phyloP scores from a whole-genome alignment of 30 jellyfish, hydroid and myxozoan genomes.

The Aurelia sp. region DNA sequence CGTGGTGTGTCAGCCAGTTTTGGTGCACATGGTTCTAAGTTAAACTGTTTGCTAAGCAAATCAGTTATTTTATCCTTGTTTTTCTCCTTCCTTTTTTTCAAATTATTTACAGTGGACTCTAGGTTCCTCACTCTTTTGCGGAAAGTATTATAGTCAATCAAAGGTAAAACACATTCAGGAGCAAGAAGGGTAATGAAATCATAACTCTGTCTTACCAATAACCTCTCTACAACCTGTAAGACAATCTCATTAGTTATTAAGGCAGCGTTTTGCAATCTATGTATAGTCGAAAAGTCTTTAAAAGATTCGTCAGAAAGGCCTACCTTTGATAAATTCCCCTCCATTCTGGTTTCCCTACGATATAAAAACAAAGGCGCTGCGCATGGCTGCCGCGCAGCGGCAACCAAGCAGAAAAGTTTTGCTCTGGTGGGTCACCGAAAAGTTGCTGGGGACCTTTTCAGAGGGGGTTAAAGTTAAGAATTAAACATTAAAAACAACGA shows the following conservation, averaged over 20 bases:
- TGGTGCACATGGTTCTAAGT: background rate
- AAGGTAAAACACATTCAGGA: background rate
- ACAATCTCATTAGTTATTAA: background rate
- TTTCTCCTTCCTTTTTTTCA: background rate
- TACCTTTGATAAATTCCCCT: background rate
- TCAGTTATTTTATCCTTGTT: background rate
- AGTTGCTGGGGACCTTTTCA: slow-evolving; percentile 1
- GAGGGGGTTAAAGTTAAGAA: background rate
- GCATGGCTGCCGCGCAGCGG: background rate
- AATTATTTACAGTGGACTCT: background rate
- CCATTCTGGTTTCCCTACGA: background rate
- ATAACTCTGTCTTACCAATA: background rate
- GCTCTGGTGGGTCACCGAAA: background rate
- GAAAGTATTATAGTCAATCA: background rate
- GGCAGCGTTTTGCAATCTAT: background rate
- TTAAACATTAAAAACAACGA: background rate
- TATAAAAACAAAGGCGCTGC: background rate
- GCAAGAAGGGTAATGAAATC: background rate
- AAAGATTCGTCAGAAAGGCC: background rate
- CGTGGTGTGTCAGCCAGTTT: slow-evolving; percentile 4
- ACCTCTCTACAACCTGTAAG: background rate
- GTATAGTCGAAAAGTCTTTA: slow-evolving; percentile 1
- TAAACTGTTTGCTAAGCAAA: background rate
- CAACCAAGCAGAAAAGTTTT: background rate
- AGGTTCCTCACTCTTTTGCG: background rate